Conservation (phyloP, 2,113 vertebrate species). For the Ifrita kowaldi region DNA sequence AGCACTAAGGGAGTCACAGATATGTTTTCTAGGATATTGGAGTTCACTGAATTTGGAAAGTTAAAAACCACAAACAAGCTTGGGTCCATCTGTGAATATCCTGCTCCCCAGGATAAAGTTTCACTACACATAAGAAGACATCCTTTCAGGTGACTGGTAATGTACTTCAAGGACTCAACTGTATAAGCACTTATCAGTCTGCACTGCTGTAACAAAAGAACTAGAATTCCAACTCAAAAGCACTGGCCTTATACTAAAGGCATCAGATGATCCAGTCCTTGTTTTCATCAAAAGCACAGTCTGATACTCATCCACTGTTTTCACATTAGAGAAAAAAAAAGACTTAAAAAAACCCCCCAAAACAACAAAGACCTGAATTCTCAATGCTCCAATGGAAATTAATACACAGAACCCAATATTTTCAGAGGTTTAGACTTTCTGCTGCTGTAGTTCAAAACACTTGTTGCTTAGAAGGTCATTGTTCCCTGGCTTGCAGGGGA, state of each 20-base stretch:
- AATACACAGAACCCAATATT: background rate
- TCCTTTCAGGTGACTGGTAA: background rate
- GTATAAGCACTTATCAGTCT: background rate
- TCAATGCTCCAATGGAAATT: background rate
- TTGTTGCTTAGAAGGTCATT: background rate
- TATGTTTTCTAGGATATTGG: background rate
- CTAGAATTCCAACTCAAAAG: background rate
- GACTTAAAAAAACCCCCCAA: background rate
- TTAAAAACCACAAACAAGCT: background rate
- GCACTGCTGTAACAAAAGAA: background rate
- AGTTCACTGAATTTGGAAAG: background rate
- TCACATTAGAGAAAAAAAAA: background rate
- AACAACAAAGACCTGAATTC: background rate
- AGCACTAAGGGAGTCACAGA: background rate
- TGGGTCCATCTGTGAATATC: background rate
- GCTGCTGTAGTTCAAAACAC: background rate
- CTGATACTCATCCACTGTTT: background rate
- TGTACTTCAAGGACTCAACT: background rate
- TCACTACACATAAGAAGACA: fast-evolving
- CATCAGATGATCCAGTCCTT: background rate
- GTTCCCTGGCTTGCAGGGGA: background rate
- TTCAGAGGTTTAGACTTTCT: background rate
- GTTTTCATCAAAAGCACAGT: background rate
- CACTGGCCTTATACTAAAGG: background rate
- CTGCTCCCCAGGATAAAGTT: background rate